Conservation (phyloP, 2,888 invertebrate genomes). For the Nemotelus nigrinus region DNA sequence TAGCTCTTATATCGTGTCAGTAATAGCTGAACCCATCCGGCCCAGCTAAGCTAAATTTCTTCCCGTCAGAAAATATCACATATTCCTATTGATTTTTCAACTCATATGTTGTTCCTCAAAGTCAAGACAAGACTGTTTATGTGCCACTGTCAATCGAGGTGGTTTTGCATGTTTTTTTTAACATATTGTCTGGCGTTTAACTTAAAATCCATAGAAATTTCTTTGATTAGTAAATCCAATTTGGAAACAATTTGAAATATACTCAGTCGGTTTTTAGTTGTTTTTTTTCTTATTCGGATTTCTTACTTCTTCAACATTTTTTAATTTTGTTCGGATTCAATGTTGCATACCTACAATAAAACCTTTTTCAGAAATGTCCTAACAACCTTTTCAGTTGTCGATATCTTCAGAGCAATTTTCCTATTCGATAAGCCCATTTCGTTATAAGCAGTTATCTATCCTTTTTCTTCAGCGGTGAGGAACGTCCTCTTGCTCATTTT, state of each 20-base stretch:
- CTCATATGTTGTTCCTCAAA: neutral
- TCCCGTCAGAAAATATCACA: neutral
- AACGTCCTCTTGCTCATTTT: too few relatives aligned
- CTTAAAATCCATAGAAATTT: neutral
- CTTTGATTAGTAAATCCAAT: conserved; percentile 3
- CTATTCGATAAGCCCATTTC: too few relatives aligned
- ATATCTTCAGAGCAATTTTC: too few relatives aligned
- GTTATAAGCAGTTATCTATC: too few relatives aligned
- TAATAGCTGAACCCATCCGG: too few relatives aligned
- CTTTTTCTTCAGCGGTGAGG: too few relatives aligned
- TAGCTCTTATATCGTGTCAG: conserved; percentile 1
- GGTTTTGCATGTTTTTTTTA: neutral
- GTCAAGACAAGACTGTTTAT: neutral
- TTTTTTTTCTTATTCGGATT: neutral
- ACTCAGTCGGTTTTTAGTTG: neutral
- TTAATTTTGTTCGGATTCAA: too few relatives aligned
- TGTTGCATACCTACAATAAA: too few relatives aligned
- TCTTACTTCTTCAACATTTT: neutral
- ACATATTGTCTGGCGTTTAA: neutral
- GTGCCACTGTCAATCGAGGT: conserved; percentile 9
- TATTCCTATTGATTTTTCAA: neutral
- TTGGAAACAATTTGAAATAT: neutral
- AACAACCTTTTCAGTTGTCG: too few relatives aligned
- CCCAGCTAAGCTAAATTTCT: neutral
- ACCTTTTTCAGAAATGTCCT: too few relatives aligned